phyloP scores from a whole-genome alignment of 2,797 vertebrate genomes.

The Trichosurus vulpecula region DNA sequence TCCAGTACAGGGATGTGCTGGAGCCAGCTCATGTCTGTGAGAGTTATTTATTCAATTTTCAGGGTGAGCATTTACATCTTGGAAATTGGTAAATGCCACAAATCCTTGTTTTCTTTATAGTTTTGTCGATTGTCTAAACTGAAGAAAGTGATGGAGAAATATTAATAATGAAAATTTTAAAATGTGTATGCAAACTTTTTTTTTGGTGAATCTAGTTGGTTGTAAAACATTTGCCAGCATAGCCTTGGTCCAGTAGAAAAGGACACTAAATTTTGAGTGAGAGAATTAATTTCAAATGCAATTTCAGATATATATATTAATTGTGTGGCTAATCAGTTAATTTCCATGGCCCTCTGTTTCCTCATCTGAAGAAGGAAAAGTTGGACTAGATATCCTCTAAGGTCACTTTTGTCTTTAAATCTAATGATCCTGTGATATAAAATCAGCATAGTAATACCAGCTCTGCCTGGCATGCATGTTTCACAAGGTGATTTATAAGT shows the following conservation, averaged over 20 bases:
- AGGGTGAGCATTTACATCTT: neutral
- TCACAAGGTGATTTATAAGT: too few relatives aligned
- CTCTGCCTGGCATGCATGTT: neutral
- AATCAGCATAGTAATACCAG: neutral
- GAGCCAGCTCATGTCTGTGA: neutral
- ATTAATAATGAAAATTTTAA: neutral
- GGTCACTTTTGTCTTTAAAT: neutral
- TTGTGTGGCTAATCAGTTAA: too few relatives aligned
- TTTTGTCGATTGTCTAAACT: neutral
- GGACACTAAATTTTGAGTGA: too few relatives aligned
- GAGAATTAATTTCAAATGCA: too few relatives aligned
- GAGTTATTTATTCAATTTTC: neutral
- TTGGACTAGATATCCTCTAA: neutral
- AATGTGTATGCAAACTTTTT: neutral
- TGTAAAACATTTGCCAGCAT: too few relatives aligned
- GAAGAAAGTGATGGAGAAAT: neutral
- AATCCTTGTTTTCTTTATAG: neutral
- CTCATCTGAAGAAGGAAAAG: neutral
- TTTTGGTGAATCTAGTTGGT: neutral
- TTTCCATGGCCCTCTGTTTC: neutral
- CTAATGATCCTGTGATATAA: neutral
- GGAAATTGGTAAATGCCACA: neutral
- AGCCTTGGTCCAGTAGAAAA: too few relatives aligned
- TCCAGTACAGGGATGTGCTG: neutral
- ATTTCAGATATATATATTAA: too few relatives aligned